Base-by-base conservation (phyloP, 2,888 invertebrate species). In the Agriopis leucophaearia region DNA sequence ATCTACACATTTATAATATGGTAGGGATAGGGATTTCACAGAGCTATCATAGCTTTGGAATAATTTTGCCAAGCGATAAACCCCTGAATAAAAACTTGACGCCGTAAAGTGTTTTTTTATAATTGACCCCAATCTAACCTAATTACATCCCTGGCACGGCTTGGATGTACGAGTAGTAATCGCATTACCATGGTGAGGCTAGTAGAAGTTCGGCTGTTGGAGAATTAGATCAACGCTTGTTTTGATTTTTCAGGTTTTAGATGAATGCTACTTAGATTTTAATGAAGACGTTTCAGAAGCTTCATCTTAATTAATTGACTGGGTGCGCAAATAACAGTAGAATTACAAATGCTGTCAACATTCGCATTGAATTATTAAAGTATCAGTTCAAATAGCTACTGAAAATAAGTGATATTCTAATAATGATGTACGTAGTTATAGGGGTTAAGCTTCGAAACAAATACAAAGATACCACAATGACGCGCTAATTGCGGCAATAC, bases 151-250 rank as follows among this genome's bases (percentile, higher is more conserved):
- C 45, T 57, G 45, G 15, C 15, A 6, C 6, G 7, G 35, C 10
- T 45, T 57, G 57, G 57, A 45, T 36, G 35, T 38, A n/a, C 42
- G 27, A 42, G 36, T 12, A 38, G 47, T 59, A 59, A 59, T 59
- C 59, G 50, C 27, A 48, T 59, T 59, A 59, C 16, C 18, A 18
- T 5, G 16, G 48, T n/a, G 9, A 18, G 50, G 50, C 18, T 42
- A 48, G 40, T 48, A 38, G 48, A n/a, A 57, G 13, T 36, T 35
- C 6, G 45, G 12, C 47, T 57, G 15, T 35, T 27, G n/a, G 13
- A n/a, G 35, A 15, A 47, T 44, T 44, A 15, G 35, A 58, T 40
- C 50, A 59, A 59, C 13, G n/a, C 27, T 50, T 18, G 50, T 50
- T 50, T 42, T 50, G 59, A 50, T 59, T 58, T 42, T n/a, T 27